Evolutionary conservation across 2,113 vertebrate species (phyloP).

Genomic region (Brevimyrus niger): DNA sequence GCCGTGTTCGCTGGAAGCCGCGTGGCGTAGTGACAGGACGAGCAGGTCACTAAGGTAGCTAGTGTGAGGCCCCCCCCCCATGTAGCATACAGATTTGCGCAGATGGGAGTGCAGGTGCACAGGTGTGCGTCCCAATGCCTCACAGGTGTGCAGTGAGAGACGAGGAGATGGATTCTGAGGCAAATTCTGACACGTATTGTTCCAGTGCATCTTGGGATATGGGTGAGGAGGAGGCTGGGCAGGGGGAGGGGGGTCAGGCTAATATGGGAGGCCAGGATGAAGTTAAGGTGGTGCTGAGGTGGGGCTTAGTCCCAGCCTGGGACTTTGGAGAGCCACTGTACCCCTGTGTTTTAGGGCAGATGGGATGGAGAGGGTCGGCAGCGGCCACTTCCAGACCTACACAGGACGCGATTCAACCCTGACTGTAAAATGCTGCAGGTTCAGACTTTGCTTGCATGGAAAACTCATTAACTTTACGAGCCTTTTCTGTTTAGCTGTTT

Average conservation of each 20-base stretch:
- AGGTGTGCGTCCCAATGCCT: not conserved
- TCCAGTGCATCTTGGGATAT: not conserved
- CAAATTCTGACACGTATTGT: not conserved
- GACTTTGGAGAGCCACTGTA: not conserved
- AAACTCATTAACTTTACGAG: constrained; percentile 34
- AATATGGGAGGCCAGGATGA: not conserved
- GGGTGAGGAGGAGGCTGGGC: not conserved
- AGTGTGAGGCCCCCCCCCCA: not conserved
- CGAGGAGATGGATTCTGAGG: not conserved
- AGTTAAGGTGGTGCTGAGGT: not conserved
- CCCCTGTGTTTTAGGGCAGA: not conserved
- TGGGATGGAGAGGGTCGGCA: not conserved
- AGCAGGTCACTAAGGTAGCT: not conserved
- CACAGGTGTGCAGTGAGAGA: not conserved
- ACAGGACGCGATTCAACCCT: not conserved
- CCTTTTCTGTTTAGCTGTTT: constrained; percentile 5
- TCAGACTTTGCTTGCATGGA: constrained; percentile 29
- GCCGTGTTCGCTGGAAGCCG: not conserved
- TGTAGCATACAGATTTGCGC: not conserved
- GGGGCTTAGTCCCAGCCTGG: not conserved
- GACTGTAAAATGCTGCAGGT: not conserved
- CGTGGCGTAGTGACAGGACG: not conserved
- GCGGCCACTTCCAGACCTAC: not conserved
- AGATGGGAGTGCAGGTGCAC: not conserved
- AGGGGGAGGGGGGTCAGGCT: not conserved